Evolutionary conservation across 1,140 invertebrate species (phyloP).

Genomic region (Mylabris phalerata): DNA sequence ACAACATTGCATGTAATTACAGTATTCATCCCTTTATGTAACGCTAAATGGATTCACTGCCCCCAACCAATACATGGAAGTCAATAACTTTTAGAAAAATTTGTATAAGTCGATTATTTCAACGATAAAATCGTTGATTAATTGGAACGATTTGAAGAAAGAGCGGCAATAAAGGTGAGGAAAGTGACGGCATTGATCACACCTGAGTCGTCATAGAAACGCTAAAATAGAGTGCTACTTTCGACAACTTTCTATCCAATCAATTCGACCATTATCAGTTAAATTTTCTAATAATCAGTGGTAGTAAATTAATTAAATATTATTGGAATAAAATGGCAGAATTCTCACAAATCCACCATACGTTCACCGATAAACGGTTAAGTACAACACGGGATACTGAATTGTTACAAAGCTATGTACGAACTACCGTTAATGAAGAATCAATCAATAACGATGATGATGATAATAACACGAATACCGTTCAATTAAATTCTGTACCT

Average conservation of each 20-base stretch:
- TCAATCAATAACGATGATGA: slow-evolving; percentile 17
- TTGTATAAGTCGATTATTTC: no score
- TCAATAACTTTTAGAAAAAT: no score
- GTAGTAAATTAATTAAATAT: no score
- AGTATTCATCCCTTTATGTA: no score
- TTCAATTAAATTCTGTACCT: neutral
- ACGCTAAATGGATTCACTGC: no score
- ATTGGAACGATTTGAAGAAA: no score
- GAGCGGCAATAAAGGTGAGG: slow-evolving; percentile 4
- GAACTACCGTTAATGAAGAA: slow-evolving; percentile 49
- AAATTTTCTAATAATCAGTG: no score
- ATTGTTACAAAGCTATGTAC: slow-evolving; percentile 66
- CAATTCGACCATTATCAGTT: no score
- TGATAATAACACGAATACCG: slow-evolving; percentile 10
- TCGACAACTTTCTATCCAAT: slow-evolving; percentile 11
- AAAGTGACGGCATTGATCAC: slow-evolving; percentile 27
- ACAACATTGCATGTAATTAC: no score
- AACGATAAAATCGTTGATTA: no score
- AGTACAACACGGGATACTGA: slow-evolving; percentile 62
- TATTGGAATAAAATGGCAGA: slow-evolving; percentile 1
- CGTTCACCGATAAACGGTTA: slow-evolving; percentile 34
- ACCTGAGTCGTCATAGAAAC: slow-evolving; percentile 30
- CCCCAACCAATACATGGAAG: no score
- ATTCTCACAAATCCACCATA: neutral
- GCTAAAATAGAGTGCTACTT: slow-evolving; percentile 24